phyloP scores from a whole-genome alignment of 2,113 vertebrate genomes.

The Spermophilus dauricus region DNA sequence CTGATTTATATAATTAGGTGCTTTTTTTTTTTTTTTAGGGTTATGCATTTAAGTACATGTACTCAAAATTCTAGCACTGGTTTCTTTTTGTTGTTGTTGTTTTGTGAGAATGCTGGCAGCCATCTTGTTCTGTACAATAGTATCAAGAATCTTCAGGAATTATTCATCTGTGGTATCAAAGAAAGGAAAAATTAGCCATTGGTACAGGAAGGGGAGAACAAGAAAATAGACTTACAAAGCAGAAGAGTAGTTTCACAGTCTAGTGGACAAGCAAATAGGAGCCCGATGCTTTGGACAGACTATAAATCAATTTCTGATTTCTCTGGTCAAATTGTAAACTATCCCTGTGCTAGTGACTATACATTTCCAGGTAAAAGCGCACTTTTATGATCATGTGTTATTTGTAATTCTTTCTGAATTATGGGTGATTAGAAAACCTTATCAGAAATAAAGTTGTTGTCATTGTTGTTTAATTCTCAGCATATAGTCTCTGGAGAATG shows the following conservation, averaged over 20 bases:
- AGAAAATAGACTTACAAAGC: constrained; percentile 78
- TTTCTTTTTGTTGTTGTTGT: constrained; percentile 38
- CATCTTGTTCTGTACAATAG: constrained; percentile 66
- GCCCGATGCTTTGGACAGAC: constrained; percentile 77
- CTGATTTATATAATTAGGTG: constrained; percentile 45
- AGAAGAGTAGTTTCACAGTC: constrained; percentile 83
- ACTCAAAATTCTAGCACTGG: not conserved
- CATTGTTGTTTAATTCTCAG: not conserved
- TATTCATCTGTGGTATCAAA: constrained; percentile 74
- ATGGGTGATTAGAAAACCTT: constrained; percentile 38
- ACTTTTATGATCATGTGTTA: constrained; percentile 43
- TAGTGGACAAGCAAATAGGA: constrained; percentile 80
- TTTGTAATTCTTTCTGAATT: constrained; percentile 60
- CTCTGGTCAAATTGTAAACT: constrained; percentile 85
- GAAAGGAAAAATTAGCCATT: constrained; percentile 75
- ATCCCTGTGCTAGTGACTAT: constrained; percentile 60
- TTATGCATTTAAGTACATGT: constrained; percentile 31
- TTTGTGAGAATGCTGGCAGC: constrained; percentile 26
- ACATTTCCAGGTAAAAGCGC: constrained; percentile 61
- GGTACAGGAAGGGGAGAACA: constrained; percentile 64
- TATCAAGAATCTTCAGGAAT: constrained; percentile 66
- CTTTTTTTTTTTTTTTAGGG: not conserved
- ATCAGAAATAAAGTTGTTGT: constrained; percentile 54
- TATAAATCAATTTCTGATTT: constrained; percentile 83
- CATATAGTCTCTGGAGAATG: constrained; percentile 51